These are phyloP conservation scores for Acipenser ruthenus DNA, from an alignment of 2,797 vertebrate species.

Conservation along the genomic window DNA sequence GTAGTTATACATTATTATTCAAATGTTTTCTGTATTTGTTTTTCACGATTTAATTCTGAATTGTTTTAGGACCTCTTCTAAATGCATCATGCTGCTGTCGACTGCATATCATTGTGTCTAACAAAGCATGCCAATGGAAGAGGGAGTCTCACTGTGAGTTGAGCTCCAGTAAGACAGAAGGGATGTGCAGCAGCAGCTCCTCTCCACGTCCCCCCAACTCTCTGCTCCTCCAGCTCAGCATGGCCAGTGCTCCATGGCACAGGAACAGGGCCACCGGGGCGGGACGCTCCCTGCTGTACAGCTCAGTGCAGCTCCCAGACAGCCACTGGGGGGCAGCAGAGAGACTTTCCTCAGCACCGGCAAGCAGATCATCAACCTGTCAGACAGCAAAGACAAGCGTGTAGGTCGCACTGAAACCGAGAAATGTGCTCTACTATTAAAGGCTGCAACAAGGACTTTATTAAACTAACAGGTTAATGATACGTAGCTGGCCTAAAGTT, in stretches of 20 bases:
- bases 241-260: constrained; percentile 84
- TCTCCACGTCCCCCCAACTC: constrained; percentile 59
- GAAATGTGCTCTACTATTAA: no score
- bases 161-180: constrained; percentile 64
- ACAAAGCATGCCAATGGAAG: background rate
- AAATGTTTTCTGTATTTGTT: no score
- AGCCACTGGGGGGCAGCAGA: constrained; percentile 63
- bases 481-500: no score
- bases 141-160: constrained; percentile 64
- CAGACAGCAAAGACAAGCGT: constrained; percentile 17
- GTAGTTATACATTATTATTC: no score
- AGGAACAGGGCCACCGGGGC: constrained; percentile 67
- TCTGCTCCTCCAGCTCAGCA: constrained; percentile 77
- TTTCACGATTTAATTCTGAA: background rate
- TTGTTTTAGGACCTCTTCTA: no score
- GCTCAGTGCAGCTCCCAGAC: constrained; percentile 46
- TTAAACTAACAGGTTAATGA: no score
- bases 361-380: constrained; percentile 71
- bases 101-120: background rate
- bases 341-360: constrained; percentile 30
- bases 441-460: no score
- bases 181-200: constrained; percentile 66
- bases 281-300: constrained; percentile 48
- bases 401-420: background rate
- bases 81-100: no score